Base-by-base conservation (phyloP, 2,888 invertebrate species). In the Falcaria lacertinaria region DNA sequence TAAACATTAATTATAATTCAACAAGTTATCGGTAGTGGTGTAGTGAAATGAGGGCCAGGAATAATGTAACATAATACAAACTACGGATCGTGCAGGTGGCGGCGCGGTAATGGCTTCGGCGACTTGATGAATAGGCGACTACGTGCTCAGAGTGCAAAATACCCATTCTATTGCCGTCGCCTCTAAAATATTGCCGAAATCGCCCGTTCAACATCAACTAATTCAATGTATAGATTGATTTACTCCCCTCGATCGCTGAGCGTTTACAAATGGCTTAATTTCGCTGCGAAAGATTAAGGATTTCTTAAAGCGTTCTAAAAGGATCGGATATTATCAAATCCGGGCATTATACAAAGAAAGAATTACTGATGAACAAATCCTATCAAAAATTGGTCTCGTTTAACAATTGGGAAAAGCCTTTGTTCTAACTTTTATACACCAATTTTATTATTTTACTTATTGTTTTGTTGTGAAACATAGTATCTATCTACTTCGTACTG, bases 211-310 rank as follows among this genome's bases (percentile, higher is more conserved):
- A 82, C 79, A 78, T 80, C 80, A 78, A 79, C 79, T 83, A 84
- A 84, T 85, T 83, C 76, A 84, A 82, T 75, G 74, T 82, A 76
- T 80, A 79, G 80, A 85, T 84, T 82, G 84, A 84, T 84, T 84
- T 79, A 83, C 74, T 73, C 60, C 58, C 66, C 57, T 52, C 50
- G 57, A 56, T 64, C 62, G 53, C 64, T 56, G 70, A 73, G 56
- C 73, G 67, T 76, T 76, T 75, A 80, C 78, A 80, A 85, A 81
- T 82, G 78, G 74, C 82, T 81, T 80, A 79, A 82, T 84, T 81
- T 75, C 66, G 64, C 57, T 61, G 54, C 60, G 64, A 69, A 64
- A 75, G 69, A 77, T 77, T 73, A 65, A 71, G 63, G 65, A 60
- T 63, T 65, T 65, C 57, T 64, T 60, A 15, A 22, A 37, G 54